phyloP scores from a whole-genome alignment of 1,140 invertebrate genomes.

The Papilio helenus region DNA sequence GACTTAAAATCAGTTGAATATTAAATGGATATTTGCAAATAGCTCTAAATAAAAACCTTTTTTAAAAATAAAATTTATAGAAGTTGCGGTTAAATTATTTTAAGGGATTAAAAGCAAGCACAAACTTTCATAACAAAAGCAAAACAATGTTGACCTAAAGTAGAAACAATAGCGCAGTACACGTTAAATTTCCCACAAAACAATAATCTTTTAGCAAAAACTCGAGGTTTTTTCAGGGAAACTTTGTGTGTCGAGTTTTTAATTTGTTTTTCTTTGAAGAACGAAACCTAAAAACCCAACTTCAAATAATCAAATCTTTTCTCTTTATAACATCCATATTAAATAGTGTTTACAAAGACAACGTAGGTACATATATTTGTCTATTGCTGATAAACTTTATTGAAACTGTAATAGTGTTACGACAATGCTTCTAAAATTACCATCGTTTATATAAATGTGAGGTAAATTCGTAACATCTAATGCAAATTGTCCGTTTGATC shows the following conservation, averaged over 20 bases:
- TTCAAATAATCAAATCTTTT: background rate
- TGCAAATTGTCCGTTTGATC: conserved; percentile 20
- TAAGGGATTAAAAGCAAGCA: conserved; percentile 7
- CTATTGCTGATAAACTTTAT: too few species aligned
- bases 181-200: conserved; percentile 19
- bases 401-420: background rate
- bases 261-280: conserved; percentile 15
- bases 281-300: conserved; percentile 2
- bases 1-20: background rate
- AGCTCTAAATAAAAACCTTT: too few species aligned
- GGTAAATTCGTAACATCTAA: background rate
- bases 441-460: background rate
- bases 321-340: background rate
- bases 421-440: background rate
- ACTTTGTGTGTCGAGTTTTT: conserved; percentile 18
- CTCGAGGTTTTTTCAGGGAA: background rate
- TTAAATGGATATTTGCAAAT: background rate
- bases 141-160: conserved; percentile 21
- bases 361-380: too few species aligned
- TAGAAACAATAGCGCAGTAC: conserved; percentile 16
- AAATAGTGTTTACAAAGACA: too few species aligned
- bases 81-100: background rate
- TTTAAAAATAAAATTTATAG: too few species aligned
- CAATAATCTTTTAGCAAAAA: conserved; percentile 23
- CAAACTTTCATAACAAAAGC: conserved; percentile 14